Evolutionary conservation across 1,140 invertebrate species (phyloP), one percentile per base, ranked within the genome.

Genomic region (Listronotus oregonensis): DNA sequence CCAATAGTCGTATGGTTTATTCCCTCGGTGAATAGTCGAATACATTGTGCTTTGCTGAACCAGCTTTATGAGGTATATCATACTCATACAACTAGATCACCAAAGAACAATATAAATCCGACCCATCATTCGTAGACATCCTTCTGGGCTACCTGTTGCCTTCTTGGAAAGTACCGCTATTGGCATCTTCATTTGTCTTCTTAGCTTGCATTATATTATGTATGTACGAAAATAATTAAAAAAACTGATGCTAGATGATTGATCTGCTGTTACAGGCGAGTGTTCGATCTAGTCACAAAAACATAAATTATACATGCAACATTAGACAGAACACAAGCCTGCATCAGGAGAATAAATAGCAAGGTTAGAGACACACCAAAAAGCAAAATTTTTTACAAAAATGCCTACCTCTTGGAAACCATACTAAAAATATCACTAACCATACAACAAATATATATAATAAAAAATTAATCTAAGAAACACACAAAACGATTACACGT

Each of bases 1-100:
- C 5, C 21, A 27, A 27, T 27, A 27, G 21, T 27, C 21, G 21
- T 27, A 5, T 27, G 5, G 21, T 27, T 27, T 27, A 27, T 27
- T 72, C 66, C 69, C 69, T 50, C 68, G 76, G 62, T 18, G 76
- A 67, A 68, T 47, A 71, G 77, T 78, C 75, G 70, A 76, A 74
- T 75, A 71, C 75, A 76, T 75, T 78, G 75, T 78, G 77, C 77
- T 78, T 78, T 78, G 77, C 77, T 78, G 77, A 78, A 78, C 75
- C 75, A 78, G 77, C 77, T 78, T 78, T 78, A 78, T 78, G 77
- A 78, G 51, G 71, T 74, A 68, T 58, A 68, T 68, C 71, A 73
- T 63, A 78, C 74, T 77, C 77, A 78, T 78, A 78, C 77, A 78
- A 76, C 77, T 78, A 78, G 77, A 76, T 78, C 77, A 78, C 77